Conservation (phyloP, 2,888 invertebrate species). For the Saturnia japonica region DNA sequence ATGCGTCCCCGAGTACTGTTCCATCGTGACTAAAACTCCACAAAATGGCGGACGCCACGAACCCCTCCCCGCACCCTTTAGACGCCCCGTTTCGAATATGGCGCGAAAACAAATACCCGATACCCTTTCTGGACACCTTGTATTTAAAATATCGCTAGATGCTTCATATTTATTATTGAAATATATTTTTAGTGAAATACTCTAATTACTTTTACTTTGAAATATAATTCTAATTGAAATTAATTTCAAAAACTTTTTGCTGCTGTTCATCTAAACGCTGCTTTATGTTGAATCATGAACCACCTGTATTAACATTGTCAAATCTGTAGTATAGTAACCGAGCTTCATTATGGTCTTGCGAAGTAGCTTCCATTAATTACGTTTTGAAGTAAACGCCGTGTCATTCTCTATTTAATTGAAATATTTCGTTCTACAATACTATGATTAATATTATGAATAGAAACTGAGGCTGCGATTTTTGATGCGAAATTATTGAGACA, state of each 20-base stretch:
- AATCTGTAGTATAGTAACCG: conserved; percentile 34
- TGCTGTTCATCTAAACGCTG: neutral
- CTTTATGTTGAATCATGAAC: conserved; percentile 16
- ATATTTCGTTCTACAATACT: conserved; percentile 35
- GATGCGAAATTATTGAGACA: conserved; percentile 26
- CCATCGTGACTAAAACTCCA: too few species aligned
- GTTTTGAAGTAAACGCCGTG: conserved; percentile 54
- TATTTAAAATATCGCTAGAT: too few species aligned
- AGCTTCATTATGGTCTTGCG: conserved; percentile 42
- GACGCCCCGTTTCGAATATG: too few species aligned
- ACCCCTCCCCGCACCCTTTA: too few species aligned
- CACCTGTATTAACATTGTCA: conserved; percentile 26
- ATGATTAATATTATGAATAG: conserved; percentile 36
- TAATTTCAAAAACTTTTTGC: neutral
- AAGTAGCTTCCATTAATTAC: conserved; percentile 56
- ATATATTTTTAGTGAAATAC: too few species aligned
- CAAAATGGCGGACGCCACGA: too few species aligned
- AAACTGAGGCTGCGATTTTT: conserved; percentile 34
- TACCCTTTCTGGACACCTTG: too few species aligned
- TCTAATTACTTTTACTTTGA: neutral
- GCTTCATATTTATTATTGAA: too few species aligned
- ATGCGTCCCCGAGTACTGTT: too few species aligned
- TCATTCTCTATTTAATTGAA: conserved; percentile 63
- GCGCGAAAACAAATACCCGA: too few species aligned
- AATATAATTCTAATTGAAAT: neutral